phyloP scores from a whole-genome alignment of 2,888 invertebrate species.

The Prenolepis imparis region DNA sequence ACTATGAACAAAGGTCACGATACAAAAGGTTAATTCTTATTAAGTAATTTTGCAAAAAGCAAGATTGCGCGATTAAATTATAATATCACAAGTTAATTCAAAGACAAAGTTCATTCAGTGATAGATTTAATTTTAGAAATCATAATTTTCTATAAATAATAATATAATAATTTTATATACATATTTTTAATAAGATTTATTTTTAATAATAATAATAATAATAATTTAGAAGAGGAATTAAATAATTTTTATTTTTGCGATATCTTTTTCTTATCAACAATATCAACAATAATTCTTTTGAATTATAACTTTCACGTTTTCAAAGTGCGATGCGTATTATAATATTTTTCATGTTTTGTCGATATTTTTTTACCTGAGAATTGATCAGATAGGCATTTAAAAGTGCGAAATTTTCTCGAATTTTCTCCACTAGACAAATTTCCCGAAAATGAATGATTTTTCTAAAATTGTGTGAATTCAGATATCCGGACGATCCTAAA shows the following conservation, averaged over 20 bases:
- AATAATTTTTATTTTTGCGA: not conserved
- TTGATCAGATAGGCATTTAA: not conserved
- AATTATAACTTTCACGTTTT: not conserved
- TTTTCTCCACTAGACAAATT: not conserved
- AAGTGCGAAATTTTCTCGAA: not conserved
- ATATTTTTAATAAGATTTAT: no score
- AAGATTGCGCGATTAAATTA: not conserved
- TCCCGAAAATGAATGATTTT: not conserved
- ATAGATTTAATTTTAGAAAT: not conserved
- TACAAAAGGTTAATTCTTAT: not conserved
- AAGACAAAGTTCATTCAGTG: not conserved
- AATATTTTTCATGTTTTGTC: not conserved
- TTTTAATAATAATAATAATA: not conserved
- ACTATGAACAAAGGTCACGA: not conserved
- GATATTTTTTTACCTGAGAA: not conserved
- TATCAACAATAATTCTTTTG: not conserved
- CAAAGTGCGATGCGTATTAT: not conserved
- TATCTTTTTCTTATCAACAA: not conserved
- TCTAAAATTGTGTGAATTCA: constrained; percentile 59
- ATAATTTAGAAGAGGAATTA: not conserved
- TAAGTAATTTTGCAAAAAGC: not conserved
- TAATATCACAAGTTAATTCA: not conserved
- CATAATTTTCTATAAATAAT: no score
- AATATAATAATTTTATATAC: no score
- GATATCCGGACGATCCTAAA: constrained; percentile 83